phyloP scores from a whole-genome alignment of 2,888 invertebrate species.

The Scaptomyza cyrtandrae region DNA sequence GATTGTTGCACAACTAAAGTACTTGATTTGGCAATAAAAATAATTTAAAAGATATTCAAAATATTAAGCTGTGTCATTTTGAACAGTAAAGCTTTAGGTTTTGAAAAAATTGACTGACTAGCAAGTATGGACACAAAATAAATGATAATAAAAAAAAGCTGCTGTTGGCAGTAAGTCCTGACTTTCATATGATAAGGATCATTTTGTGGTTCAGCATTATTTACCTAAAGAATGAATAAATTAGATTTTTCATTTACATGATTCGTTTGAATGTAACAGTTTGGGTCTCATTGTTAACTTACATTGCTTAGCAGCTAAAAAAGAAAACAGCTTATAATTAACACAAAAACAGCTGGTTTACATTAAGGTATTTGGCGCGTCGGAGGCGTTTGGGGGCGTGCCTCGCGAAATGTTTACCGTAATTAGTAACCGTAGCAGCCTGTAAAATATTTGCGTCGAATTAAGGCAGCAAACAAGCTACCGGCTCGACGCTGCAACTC shows the following conservation, averaged over 20 bases:
- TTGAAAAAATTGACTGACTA: too few species aligned
- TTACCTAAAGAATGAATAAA: too few species aligned
- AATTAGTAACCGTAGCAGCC: slow-evolving; percentile 63
- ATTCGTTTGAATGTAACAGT: background rate
- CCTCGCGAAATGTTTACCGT: slow-evolving; percentile 74
- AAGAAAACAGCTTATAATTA: slow-evolving; percentile 63
- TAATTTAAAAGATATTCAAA: background rate
- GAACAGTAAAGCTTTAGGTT: background rate
- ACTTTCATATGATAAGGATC: too few species aligned
- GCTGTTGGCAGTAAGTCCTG: too few species aligned
- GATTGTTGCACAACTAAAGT: slow-evolving; percentile 32
- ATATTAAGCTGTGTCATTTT: background rate
- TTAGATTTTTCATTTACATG: too few species aligned
- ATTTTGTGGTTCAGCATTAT: too few species aligned
- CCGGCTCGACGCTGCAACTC: slow-evolving; percentile 47
- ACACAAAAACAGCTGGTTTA: slow-evolving; percentile 62
- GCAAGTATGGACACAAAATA: too few species aligned
- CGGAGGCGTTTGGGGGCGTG: slow-evolving; percentile 53
- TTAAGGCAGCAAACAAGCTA: slow-evolving; percentile 76
- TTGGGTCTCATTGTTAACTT: slow-evolving; percentile 11
- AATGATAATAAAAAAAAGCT: too few species aligned
- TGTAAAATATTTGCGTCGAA: slow-evolving; percentile 76
- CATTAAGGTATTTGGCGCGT: slow-evolving; percentile 19
- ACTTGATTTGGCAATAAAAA: slow-evolving; percentile 34
- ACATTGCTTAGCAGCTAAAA: slow-evolving; percentile 30